Percentiles rank a stretch among this genome's conserved stretches.
Evolutionary conservation across 2,888 invertebrate genomes (phyloP).

Genomic region (Eurois occulta): DNA sequence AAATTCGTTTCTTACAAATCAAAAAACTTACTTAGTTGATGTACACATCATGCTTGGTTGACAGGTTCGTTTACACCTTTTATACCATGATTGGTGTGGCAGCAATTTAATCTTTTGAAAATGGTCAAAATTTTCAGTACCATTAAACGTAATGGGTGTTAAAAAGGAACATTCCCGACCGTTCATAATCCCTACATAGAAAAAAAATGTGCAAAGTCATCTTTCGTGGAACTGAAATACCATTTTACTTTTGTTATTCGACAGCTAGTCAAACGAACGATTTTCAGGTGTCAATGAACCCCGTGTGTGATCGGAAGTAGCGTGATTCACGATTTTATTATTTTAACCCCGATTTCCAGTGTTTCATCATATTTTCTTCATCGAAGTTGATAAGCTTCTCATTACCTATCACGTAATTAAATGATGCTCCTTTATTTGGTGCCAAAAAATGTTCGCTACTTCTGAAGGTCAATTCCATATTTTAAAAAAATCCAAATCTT

Average conservation of each 20-base stretch:
- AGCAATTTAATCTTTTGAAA: not conserved
- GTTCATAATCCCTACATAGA: not conserved
- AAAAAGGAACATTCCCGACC: not conserved
- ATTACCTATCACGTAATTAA: not conserved
- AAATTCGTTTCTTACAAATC: no score
- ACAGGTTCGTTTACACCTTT: no score
- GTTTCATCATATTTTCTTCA: constrained; percentile 1
- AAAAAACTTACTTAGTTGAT: no score
- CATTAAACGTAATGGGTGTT: not conserved
- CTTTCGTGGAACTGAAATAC: constrained; percentile 29
- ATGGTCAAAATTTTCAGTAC: not conserved
- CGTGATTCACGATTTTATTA: constrained; percentile 42
- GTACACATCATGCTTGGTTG: no score
- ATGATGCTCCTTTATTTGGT: not conserved
- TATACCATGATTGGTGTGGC: not conserved
- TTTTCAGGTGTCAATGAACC: constrained; percentile 49
- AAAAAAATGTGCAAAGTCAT: constrained; percentile 26
- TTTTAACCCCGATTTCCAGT: not conserved
- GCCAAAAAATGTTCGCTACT: no score
- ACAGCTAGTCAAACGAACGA: constrained; percentile 25
- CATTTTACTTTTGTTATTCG: constrained; percentile 50
- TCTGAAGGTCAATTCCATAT: no score
- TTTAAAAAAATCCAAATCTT: no score
- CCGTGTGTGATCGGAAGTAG: constrained; percentile 52
- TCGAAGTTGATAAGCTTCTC: not conserved